Conservation (phyloP, 2,797 vertebrate species). For the Diplodus puntazzo region DNA sequence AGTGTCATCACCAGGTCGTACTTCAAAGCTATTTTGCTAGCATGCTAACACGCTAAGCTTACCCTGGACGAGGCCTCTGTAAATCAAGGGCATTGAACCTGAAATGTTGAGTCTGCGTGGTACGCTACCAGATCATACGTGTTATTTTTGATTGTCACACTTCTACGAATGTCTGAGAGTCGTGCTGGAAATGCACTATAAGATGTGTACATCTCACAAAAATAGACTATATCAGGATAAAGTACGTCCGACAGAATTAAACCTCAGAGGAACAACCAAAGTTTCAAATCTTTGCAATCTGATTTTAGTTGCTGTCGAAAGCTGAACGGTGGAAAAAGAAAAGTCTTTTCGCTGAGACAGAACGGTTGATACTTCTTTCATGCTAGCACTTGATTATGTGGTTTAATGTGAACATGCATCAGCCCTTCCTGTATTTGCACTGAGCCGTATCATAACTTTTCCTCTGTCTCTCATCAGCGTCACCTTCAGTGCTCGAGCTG, state of each 20-base stretch:
- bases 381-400: constrained; percentile 25
- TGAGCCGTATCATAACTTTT: constrained; percentile 15
- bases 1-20: too few species aligned
- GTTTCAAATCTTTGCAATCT: constrained; percentile 38
- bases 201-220: constrained; percentile 1
- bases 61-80: too few species aligned
- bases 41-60: neutral
- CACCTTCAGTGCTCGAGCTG: constrained; percentile 13
- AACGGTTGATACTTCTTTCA: constrained; percentile 15
- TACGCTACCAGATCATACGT: too few species aligned
- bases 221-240: constrained; percentile 2
- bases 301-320: constrained; percentile 26
- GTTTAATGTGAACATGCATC: constrained; percentile 30
- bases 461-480: constrained; percentile 50
- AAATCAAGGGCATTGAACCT: neutral
- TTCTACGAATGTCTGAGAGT: neutral
- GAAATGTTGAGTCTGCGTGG: too few species aligned
- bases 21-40: too few species aligned
- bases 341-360: constrained; percentile 14
- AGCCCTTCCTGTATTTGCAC: constrained; percentile 2
- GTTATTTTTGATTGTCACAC: neutral
- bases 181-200: neutral
- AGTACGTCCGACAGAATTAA: constrained; percentile 21
- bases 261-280: neutral
- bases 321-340: constrained; percentile 43